A percentile compares a stretch with the other conserved stretches of the same genome.
Conservation (phyloP, 2,888 invertebrate genomes). For the Schrankia costaestrigalis region DNA sequence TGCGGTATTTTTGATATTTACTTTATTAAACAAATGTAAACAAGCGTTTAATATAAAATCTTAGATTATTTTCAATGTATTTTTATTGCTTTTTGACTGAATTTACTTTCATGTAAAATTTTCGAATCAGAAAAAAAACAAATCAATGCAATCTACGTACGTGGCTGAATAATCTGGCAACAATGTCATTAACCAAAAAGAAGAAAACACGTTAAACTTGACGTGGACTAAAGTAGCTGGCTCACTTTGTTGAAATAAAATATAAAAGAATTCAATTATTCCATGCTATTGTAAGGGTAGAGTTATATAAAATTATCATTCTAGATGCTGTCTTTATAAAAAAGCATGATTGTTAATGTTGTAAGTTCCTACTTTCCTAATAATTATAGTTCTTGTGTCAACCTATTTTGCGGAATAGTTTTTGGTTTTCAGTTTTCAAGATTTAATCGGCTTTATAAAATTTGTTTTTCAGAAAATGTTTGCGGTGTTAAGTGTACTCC, state of each 20-base stretch:
- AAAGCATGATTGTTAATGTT: constrained; percentile 53
- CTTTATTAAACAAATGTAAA: no score
- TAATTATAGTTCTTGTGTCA: constrained; percentile 40
- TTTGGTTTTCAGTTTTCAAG: constrained; percentile 39
- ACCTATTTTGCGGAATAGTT: constrained; percentile 45
- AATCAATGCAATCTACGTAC: constrained; percentile 2
- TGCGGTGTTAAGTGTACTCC: constrained; percentile 55
- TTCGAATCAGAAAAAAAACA: neutral
- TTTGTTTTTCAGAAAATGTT: constrained; percentile 70
- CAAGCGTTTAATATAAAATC: no score
- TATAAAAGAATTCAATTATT: constrained; percentile 45
- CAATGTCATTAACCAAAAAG: constrained; percentile 66
- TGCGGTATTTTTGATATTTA: no score
- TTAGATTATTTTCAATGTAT: neutral
- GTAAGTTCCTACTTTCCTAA: constrained; percentile 65
- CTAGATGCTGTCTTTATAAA: constrained; percentile 54
- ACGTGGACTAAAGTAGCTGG: constrained; percentile 78
- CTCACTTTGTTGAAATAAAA: constrained; percentile 54
- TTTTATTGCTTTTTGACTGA: neutral
- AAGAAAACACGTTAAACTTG: constrained; percentile 80
- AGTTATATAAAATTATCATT: constrained; percentile 35
- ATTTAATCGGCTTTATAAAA: constrained; percentile 35
- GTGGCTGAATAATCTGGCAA: constrained; percentile 47
- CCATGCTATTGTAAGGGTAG: constrained; percentile 41
- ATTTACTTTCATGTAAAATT: no score